Base-by-base conservation (phyloP, 1,140 invertebrate species). In the Oedothorax gibbosus region DNA sequence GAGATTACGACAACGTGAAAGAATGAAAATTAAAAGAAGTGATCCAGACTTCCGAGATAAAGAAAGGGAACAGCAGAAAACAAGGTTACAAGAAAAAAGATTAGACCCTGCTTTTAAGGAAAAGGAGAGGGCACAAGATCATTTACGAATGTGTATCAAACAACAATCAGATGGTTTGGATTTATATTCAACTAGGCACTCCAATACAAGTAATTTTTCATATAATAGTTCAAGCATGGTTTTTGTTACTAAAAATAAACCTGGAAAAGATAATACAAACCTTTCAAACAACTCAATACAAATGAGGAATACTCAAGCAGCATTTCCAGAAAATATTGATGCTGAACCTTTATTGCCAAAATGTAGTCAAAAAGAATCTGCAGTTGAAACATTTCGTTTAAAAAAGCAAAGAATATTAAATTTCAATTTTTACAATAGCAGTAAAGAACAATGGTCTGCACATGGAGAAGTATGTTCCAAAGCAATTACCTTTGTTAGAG, bases 371-470 rank as follows among this genome's bases (percentile, higher is more conserved):
- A 56, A 35, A 51, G 80, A 73, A 11, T 60, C 78, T 6, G 21
- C 9, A 51, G 10, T 82, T 60, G 80, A 82, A 62, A 50, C 68
- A 10, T 82, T 82, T 65, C 80, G 65, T 57, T 82, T 82, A 12
- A 82, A 82, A 66, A 82, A 82, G 21, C 80, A 82, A 21, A 57
- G 73, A 12, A 82, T 82, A 64, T 53, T 82, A 49, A 82, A 82
- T 82, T 82, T 82, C 11, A 82, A 82, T n/a, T 82, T 82, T 54
- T 82, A 82, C 53, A 82, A 82, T 49, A 82, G 53, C 54, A 82
- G 51, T 50, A 82, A 73, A 73, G 80, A 82, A 73, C 80, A 82
- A 7, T 82, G 80, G 80, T 15, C 57, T 10, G 18, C 50, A 12
- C 62, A 51, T 56, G 64, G 73, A 21, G 80, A 82, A 64, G 7